Base-by-base conservation (phyloP, 92 coral and sea anemone genomes). In the Phenganax subtilis region DNA sequence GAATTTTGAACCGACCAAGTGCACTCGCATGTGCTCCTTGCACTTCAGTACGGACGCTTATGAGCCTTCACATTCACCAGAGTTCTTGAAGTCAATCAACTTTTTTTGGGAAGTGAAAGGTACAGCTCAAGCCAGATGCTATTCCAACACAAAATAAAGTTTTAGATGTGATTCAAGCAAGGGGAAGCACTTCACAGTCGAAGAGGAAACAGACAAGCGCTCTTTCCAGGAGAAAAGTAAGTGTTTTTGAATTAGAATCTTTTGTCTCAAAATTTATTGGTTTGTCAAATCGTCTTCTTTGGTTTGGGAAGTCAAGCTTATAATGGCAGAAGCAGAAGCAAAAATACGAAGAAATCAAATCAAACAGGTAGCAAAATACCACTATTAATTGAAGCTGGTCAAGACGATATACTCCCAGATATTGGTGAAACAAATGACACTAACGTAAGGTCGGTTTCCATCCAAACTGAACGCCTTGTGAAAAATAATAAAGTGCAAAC, bases 1-100 rank as follows among this genome's bases (percentile, higher is more conserved):
- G 58, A 16, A 9, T 57, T 76, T 76, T 25, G 20, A 54, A 4
- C 81, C 81, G 30, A 76, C 51, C 52, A 27, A 44, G 30, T 20
- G 57, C 55, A 77, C 82, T 10, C 57, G 53, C 7, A 58, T 77
- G 9, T 77, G 82, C 25, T 77, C 82, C 7, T 77, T 76, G 25
- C 82, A 60, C 57, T 77, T 77, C 71, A 14, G 57, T 10, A 12
- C 68, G 7, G 82, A 77, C 28, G 68, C 82, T 3, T 77, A 77
- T 58, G 37, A 27, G 12, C 71, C 57, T 31, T 60, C 71, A n/a
- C 51, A 77, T 29, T 77, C 71, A 12, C 72, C 71, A 10, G 57
- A 60, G 12, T 77, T 77, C 47, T 27, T 77, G 37, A 15, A 60
- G 12, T 60, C 60, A 10, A 77, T 77, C 27, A 44, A 62, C 52